phyloP scores from a whole-genome alignment of 2,888 invertebrate genomes.

The Cantharis lateralis region DNA sequence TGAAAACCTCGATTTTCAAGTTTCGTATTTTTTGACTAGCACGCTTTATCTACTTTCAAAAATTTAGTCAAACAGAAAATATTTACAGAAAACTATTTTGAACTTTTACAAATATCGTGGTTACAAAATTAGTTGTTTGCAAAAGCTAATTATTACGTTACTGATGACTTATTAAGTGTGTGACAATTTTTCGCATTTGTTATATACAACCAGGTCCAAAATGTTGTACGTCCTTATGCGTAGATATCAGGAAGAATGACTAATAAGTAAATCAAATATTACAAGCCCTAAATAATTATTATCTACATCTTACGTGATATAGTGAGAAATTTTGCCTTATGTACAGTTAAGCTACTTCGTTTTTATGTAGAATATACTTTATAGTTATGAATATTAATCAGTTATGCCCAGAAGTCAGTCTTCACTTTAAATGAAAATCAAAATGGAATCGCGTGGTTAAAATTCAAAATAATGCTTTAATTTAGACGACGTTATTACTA shows the following conservation, averaged over 20 bases:
- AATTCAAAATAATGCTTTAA: not conserved
- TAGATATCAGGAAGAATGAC: not conserved
- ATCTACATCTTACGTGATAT: slow-evolving; percentile 23
- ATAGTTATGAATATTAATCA: slow-evolving; percentile 1
- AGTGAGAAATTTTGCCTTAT: slow-evolving; percentile 17
- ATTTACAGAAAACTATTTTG: not conserved
- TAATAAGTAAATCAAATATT: not conserved
- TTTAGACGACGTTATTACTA: slow-evolving; percentile 2
- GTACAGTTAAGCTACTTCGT: slow-evolving; percentile 24
- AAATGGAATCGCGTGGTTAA: not conserved
- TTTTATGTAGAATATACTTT: slow-evolving; percentile 3
- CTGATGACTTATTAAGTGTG: not conserved
- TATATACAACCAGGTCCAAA: not conserved
- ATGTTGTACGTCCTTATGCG: not conserved
- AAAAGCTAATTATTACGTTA: not conserved
- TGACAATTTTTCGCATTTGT: not conserved
- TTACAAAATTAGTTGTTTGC: not conserved
- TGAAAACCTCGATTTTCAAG: not conserved
- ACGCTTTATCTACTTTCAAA: not conserved
- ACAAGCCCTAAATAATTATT: slow-evolving; percentile 11
- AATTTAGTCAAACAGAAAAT: not conserved
- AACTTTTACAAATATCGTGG: not conserved
- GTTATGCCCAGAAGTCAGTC: slow-evolving; percentile 28
- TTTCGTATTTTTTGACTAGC: not conserved
- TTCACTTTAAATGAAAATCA: slow-evolving; percentile 21